A percentile compares a stretch with the other conserved stretches of the same genome.
These are phyloP conservation scores for Phrynocephalus versicolor DNA, from an alignment of 2,113 vertebrate genomes.

Conservation along the genomic window DNA sequence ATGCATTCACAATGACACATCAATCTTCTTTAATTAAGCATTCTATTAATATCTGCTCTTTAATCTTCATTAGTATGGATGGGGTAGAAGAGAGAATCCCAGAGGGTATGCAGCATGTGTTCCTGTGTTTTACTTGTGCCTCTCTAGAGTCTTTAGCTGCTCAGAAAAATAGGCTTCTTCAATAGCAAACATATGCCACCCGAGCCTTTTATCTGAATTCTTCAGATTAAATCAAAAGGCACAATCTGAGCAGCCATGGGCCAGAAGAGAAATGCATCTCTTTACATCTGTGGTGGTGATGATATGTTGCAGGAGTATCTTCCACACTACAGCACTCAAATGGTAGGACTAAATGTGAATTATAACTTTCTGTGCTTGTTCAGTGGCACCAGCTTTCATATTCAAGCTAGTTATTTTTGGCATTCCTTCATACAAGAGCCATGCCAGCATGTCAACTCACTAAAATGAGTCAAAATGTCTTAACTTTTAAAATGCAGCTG, in stretches of 20 bases:
- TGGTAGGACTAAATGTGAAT: background rate
- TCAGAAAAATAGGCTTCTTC: conserved; percentile 47
- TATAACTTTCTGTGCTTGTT: background rate
- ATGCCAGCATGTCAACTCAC: conserved; percentile 11
- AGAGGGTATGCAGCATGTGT: conserved; percentile 53
- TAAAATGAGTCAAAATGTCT: conserved; percentile 35
- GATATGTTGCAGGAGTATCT: conserved; percentile 13
- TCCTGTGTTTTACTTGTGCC: conserved; percentile 40
- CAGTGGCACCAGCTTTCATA: conserved; percentile 4
- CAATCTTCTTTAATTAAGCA: conserved; percentile 72
- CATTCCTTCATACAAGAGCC: conserved; percentile 18
- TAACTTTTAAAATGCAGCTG: conserved; percentile 33
- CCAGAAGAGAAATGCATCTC: conserved; percentile 31
- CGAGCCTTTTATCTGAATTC: conserved; percentile 53
- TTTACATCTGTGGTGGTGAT: conserved; percentile 22
- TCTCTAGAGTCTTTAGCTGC: conserved; percentile 49
- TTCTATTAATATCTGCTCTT: conserved; percentile 61
- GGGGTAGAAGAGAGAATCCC: conserved; percentile 49
- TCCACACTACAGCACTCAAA: conserved; percentile 1
- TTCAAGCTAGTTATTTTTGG: conserved; percentile 18
- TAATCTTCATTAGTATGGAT: conserved; percentile 66
- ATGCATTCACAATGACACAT: conserved; percentile 67
- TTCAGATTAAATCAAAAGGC: conserved; percentile 63
- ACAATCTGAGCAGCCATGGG: conserved; percentile 38
- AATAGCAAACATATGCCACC: conserved; percentile 26